Evolutionary conservation across 2,888 invertebrate genomes (phyloP), one percentile per base, ranked within the genome.

Genomic region (Leptinotarsa juncta): DNA sequence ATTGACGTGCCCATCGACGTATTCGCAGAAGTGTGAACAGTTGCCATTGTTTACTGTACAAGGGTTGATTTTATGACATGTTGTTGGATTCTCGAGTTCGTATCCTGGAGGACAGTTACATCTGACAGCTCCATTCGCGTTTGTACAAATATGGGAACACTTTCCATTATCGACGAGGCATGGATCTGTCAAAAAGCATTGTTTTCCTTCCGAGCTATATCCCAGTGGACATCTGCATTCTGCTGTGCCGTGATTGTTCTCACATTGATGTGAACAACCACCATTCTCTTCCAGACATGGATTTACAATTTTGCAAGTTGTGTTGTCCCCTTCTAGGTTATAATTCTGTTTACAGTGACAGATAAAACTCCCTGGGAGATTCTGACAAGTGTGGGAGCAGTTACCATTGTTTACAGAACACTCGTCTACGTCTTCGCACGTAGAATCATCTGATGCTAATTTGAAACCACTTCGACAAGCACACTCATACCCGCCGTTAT

Each of bases 371-470:
- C 91, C 91, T 7, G 87, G 83, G 12, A 83, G 84, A 80, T 92
- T 92, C 7, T 84, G 80, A 80, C 92, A 92, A 15, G 79, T 80
- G 77, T 92, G 91, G 3, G 90, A 89, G 81, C 93, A 93, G 3
- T 88, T 86, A 4, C 87, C 86, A 67, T 87, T 84, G 32, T 83
- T 78, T 77, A 80, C 60, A 84, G 84, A 3, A 78, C 87, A 89
- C 79, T 88, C 88, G 73, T 86, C 79, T 3, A 88, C 81, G 79
- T 88, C 88, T 14, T 84, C 82, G 80, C 90, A 91, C 42, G 85
- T 88, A 23, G 85, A 83, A 10, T 79, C 80, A 81, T 91, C 90
- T 0, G 85, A 83, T 4, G 84, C 83, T 18, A 91, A 81, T 73
- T 87, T 88, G 82, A 90, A 91, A 0, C 91, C 91, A 15, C 84